Percentiles rank a stretch among this genome's conserved stretches.
These are phyloP conservation scores for Monochamus alternatus DNA, from an alignment of 2,888 invertebrate genomes.

Conservation along the genomic window DNA sequence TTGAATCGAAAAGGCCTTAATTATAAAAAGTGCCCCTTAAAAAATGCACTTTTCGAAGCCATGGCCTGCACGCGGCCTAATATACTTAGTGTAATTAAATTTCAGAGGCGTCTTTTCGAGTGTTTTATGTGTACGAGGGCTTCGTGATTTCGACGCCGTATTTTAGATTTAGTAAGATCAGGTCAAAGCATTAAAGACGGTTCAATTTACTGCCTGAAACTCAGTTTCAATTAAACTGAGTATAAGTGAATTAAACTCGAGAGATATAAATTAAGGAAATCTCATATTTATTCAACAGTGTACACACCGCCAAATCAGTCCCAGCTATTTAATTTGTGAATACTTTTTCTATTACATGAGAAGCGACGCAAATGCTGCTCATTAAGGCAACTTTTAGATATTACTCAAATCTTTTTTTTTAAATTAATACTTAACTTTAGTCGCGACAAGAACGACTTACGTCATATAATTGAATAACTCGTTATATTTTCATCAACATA, in stretches of 20 bases:
- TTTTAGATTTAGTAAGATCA: constrained; percentile 36
- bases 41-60: constrained; percentile 28
- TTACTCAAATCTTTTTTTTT: no score
- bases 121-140: constrained; percentile 33
- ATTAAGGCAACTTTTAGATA: constrained; percentile 17
- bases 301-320: constrained; percentile 32
- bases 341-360: constrained; percentile 29
- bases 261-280: constrained; percentile 39
- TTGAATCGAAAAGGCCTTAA: constrained; percentile 15
- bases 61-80: constrained; percentile 19
- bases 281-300: constrained; percentile 38
- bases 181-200: constrained; percentile 38
- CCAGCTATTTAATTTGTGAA: constrained; percentile 35
- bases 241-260: constrained; percentile 37
- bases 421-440: no score
- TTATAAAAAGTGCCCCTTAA: constrained; percentile 26
- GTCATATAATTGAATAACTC: no score
- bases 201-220: constrained; percentile 37
- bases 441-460: no score
- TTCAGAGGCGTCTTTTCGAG: constrained; percentile 27
- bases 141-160: constrained; percentile 31
- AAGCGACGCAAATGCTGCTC: constrained; percentile 19
- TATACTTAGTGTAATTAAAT: constrained; percentile 39
- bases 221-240: constrained; percentile 38
- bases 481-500: no score